These are phyloP conservation scores for Lepilemur ruficaudatus DNA, from an alignment of 2,797 vertebrate genomes.

Conservation along the genomic window DNA sequence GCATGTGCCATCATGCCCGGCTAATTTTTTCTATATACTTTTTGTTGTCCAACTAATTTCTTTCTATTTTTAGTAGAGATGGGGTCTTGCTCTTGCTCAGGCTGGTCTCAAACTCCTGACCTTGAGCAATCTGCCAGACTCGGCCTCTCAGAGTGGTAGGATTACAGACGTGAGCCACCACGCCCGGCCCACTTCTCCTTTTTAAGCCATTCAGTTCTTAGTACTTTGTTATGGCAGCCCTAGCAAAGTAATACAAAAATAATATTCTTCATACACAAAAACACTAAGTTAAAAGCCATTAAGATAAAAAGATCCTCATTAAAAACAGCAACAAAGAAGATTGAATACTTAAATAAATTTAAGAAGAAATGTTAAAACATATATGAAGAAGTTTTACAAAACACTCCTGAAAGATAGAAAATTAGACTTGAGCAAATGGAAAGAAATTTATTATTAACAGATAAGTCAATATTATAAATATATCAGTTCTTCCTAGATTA, in stretches of 20 bases:
- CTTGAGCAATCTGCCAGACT: no score
- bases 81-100: no score
- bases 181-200: neutral
- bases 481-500: neutral
- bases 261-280: neutral
- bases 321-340: neutral
- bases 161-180: no score
- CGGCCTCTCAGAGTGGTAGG: no score
- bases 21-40: no score
- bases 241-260: neutral
- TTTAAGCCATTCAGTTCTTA: neutral
- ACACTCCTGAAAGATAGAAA: neutral
- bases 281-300: neutral
- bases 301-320: neutral
- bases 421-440: neutral
- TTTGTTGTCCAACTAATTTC: no score
- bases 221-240: neutral
- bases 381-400: neutral
- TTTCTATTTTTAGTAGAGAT: no score
- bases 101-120: no score
- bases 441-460: neutral
- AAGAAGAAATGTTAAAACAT: neutral
- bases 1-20: no score
- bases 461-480: neutral
- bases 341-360: neutral